phyloP scores from a whole-genome alignment of 2,113 vertebrate genomes.

The Toxotes jaculatrix region DNA sequence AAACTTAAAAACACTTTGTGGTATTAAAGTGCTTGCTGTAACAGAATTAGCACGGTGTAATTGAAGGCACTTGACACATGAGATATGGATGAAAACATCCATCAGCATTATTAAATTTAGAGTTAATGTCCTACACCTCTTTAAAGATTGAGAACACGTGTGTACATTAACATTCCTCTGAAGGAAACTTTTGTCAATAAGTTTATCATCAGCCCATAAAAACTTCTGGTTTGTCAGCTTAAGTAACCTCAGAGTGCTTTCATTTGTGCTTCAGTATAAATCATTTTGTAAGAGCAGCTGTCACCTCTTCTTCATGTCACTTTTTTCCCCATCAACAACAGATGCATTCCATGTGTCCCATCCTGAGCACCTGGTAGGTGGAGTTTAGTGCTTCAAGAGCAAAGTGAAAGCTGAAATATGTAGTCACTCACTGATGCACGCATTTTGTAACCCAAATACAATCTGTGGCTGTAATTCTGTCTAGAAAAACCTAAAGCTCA shows the following conservation, averaged over 20 bases:
- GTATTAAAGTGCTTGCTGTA: slow-evolving; percentile 20
- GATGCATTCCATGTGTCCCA: slow-evolving; percentile 40
- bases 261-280: slow-evolving; percentile 35
- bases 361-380: slow-evolving; percentile 39
- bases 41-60: slow-evolving; percentile 23
- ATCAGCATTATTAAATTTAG: slow-evolving; percentile 32
- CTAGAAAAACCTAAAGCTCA: slow-evolving; percentile 31
- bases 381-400: not conserved
- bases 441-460: not conserved
- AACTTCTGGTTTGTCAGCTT: slow-evolving; percentile 39
- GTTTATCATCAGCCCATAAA: slow-evolving; percentile 47
- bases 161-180: slow-evolving; percentile 45
- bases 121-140: not conserved
- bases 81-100: slow-evolving; percentile 45
- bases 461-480: slow-evolving; percentile 22
- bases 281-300: slow-evolving; percentile 43
- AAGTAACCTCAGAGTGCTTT: slow-evolving; percentile 45
- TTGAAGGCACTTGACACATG: slow-evolving; percentile 27
- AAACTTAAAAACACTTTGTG: slow-evolving; percentile 43
- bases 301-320: slow-evolving; percentile 3
- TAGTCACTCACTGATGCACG: not conserved
- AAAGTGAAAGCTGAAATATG: not conserved
- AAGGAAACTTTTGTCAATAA: slow-evolving; percentile 27
- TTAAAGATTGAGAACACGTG: slow-evolving; percentile 43
- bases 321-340: slow-evolving; percentile 11